Evolutionary conservation across 2,888 invertebrate genomes (phyloP), one percentile per base, ranked within the genome.

Genomic region (Augochlorella aurata): DNA sequence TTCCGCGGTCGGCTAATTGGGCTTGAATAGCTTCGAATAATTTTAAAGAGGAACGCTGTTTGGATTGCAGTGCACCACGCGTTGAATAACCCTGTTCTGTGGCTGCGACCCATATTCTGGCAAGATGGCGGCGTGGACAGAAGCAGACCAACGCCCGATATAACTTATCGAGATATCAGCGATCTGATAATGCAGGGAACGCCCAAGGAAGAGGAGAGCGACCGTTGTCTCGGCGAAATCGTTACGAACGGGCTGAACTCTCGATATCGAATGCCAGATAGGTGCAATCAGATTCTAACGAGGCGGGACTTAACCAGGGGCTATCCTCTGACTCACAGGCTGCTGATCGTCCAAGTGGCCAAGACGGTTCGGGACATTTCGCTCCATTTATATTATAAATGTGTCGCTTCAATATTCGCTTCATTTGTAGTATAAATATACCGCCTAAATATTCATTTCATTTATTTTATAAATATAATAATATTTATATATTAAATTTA

Each of bases 321-420:
- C 52, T 94, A 94, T 84, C 92, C 94, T 24, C 86, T 93, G 8
- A 93, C 94, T 3, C 94, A 94, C 80, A 91, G 93, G 83, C 87
- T 94, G 58, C 86, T 94, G 24, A 91, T 92, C 74, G 82, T 93
- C 12, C 92, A 93, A 88, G 82, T 92, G 8, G 91, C 92, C 0
- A 85, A 77, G 72, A 90, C 91, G 18, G 91, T 92, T 52, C 83
- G 90, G 85, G 14, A 52, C 58, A 52, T n/a, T 21, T 9, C 2
- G 1, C 29, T 29, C 38, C 58, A 12, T 1, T 54, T 24, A 14
- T 29, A 29, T 38, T 38, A 38, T 38, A 38, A 38, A 38, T 29
- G 2, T 29, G 2, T 29, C 29, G 2, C 2, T 29, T 29, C 1
- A 29, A 29, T 29, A 29, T 29, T 2, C 29, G 29, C 2, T 29